Evolutionary conservation across 2,113 vertebrate genomes (phyloP), one percentile per base, ranked within the genome.

Genomic region (Manacus vitellinus): DNA sequence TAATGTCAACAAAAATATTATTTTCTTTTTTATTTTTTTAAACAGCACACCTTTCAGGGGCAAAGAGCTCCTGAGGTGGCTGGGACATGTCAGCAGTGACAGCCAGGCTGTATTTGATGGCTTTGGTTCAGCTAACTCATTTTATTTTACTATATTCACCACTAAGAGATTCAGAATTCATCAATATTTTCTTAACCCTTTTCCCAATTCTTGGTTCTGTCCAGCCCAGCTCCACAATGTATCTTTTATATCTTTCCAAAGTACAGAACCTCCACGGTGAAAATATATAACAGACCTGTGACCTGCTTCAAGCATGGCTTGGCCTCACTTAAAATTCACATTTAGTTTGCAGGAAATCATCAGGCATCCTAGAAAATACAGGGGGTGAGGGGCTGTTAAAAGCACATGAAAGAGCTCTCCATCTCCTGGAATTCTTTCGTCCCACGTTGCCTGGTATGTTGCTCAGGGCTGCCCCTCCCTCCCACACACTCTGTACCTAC

Each of bases 401-500:
- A 89, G 70, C 80, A 81, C 65, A 56, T 44, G 33, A 68, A 92
- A 93, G 85, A 67, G 31, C 14, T 84, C 75, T 88, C 72, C 56
- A 44, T 47, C 80, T 88, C 85, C 70, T 8, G 30, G 51, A 68
- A 10, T 51, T 61, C 51, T 88, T 92, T 70, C 0, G 0, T 76
- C 65, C 75, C 43, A 31, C 21, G 43, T 33, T 96, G 89, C 76
- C 90, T 92, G 92, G 90, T 93, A 92, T 92, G 90, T 86, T 94
- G 94, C 92, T 90, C 79, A 75, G 65, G 88, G 95, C 92, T 92
- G 75, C 79, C 75, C 37, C 89, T 89, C 93, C 88, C 84, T 84
- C 71, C 85, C 75, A 58, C 78, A 77, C 67, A 39, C 72, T 73
- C 90, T 95, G 93, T 28, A 85, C 79, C 83, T 96, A 93, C 92